Evolutionary conservation across 2,888 invertebrate genomes (phyloP).

Genomic region (Gortyna flavago): DNA sequence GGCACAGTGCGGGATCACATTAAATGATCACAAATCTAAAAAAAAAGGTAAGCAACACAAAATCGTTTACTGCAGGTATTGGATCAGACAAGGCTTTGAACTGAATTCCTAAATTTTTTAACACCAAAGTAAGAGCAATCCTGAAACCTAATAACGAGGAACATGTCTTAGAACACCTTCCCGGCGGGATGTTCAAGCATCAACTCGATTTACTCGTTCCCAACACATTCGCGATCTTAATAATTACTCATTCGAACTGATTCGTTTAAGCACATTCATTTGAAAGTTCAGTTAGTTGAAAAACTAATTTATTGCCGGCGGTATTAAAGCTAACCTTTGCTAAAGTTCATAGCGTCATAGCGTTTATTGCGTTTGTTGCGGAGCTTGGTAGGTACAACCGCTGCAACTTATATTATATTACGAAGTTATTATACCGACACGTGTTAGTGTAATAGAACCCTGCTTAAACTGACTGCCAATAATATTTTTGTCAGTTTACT

Average conservation of each 20-base stretch:
- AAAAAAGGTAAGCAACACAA: too few species aligned
- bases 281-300: slow-evolving; percentile 42
- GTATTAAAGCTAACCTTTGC: slow-evolving; percentile 42
- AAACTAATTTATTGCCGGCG: slow-evolving; percentile 54
- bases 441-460: background rate
- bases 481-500: background rate
- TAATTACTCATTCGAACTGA: slow-evolving; percentile 56
- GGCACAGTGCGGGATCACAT: too few species aligned
- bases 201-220: slow-evolving; percentile 35
- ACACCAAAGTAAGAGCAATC: slow-evolving; percentile 15
- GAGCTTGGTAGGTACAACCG: slow-evolving; percentile 3
- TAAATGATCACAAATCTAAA: too few species aligned
- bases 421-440: slow-evolving; percentile 10
- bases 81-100: background rate
- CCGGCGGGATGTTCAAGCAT: slow-evolving; percentile 2
- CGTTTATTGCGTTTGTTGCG: slow-evolving; percentile 50
- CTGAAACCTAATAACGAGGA: slow-evolving; percentile 17
- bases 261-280: slow-evolving; percentile 34
- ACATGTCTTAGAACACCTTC: slow-evolving; percentile 7
- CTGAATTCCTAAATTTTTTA: slow-evolving; percentile 12
- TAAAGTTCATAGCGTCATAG: slow-evolving; percentile 33
- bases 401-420: slow-evolving; percentile 31
- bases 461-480: background rate
- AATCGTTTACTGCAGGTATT: background rate
- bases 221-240: slow-evolving; percentile 42